Evolutionary conservation across 2,888 invertebrate genomes (phyloP).

Genomic region (Sepiola atlantica): DNA sequence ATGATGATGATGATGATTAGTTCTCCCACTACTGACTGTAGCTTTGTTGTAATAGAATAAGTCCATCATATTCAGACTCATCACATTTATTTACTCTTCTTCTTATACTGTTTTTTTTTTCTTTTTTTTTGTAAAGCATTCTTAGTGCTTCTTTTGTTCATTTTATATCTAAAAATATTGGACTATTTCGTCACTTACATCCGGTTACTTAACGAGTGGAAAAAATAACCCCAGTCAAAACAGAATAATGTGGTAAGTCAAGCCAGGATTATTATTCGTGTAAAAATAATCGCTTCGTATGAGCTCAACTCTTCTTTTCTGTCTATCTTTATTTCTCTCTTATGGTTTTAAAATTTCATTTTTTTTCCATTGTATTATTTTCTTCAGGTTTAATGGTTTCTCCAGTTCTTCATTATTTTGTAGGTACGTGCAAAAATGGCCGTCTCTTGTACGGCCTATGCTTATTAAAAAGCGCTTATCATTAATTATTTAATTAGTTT

Average conservation of each 20-base stretch:
- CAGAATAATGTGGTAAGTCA: not conserved
- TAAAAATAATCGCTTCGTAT: not conserved
- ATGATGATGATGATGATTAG: not conserved
- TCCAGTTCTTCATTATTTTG: not conserved
- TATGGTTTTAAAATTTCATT: not conserved
- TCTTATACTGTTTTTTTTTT: not conserved
- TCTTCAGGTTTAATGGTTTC: no score
- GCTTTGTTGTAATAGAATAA: constrained; percentile 32
- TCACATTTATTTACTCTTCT: not conserved
- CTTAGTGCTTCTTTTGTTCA: not conserved
- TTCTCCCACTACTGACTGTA: constrained; percentile 21
- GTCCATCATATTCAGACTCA: not conserved
- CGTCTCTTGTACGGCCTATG: no score
- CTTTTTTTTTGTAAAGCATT: not conserved
- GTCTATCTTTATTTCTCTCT: not conserved
- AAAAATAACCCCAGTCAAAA: not conserved
- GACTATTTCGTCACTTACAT: not conserved
- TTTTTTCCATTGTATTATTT: not conserved
- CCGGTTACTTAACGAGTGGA: not conserved
- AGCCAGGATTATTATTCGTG: not conserved
- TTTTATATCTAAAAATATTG: not conserved
- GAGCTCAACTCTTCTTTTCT: not conserved
- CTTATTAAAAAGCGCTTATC: no score
- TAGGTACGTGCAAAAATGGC: no score
- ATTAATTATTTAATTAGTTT: no score